These are phyloP conservation scores for Crotalus tigris DNA, from an alignment of 2,113 vertebrate species.

Conservation along the genomic window DNA sequence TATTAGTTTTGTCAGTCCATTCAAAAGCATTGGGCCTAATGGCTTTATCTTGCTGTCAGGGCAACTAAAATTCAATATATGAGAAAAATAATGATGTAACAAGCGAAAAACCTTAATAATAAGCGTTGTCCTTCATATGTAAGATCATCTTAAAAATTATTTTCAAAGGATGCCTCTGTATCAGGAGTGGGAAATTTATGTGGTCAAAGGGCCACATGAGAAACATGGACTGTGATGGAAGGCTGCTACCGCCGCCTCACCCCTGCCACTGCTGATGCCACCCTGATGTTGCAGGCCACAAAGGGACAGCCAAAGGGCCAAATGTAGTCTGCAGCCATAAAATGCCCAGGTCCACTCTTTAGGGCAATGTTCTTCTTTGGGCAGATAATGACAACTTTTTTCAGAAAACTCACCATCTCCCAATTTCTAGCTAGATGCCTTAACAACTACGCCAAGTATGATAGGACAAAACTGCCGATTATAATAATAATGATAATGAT, in stretches of 20 bases:
- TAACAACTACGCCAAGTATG: neutral
- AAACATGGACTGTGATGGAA: neutral
- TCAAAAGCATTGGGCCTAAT: conserved; percentile 95
- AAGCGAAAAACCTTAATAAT: neutral
- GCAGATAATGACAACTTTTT: neutral
- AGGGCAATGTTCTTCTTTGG: neutral
- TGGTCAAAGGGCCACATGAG: neutral
- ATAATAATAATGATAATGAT: neutral
- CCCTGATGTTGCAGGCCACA: neutral
- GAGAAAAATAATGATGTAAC: conserved; percentile 16
- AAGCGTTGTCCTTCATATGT: neutral
- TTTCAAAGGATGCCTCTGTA: neutral
- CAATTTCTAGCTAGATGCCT: neutral
- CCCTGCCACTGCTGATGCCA: neutral
- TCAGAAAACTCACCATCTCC: neutral
- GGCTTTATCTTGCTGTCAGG: conserved; percentile 95
- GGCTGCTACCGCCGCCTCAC: neutral
- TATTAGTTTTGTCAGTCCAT: conserved; percentile 98
- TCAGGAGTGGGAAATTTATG: neutral
- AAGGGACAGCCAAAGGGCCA: neutral
- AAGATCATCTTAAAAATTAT: neutral
- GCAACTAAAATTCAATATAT: conserved; percentile 76
- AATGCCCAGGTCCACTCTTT: neutral
- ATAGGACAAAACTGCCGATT: neutral
- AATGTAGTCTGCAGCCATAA: neutral